These are phyloP conservation scores for Caranx ignobilis DNA, from an alignment of 2,113 vertebrate species.

Conservation along the genomic window DNA sequence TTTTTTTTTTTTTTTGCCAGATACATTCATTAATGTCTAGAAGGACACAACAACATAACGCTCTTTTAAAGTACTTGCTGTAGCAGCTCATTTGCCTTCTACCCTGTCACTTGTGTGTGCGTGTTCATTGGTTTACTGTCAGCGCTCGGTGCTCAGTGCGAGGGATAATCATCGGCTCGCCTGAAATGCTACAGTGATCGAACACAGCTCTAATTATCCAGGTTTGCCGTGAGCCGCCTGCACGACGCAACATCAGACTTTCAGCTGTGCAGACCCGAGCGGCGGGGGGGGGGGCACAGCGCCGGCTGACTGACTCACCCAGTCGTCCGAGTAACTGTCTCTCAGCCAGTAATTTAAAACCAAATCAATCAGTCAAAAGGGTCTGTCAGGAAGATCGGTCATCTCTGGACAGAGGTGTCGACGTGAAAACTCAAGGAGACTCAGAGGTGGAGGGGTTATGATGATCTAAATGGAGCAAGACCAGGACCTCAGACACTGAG, in stretches of 20 bases:
- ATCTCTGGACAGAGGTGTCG: constrained; percentile 18
- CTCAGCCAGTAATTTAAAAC: constrained; percentile 26
- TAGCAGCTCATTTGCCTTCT: constrained; percentile 6
- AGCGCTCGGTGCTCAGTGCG: not conserved
- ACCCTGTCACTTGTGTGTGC: constrained; percentile 28
- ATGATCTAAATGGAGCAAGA: not conserved
- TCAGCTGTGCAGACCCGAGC: constrained; percentile 46
- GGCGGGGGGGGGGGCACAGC: constrained; percentile 1
- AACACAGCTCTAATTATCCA: constrained; percentile 69
- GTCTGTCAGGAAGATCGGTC: constrained; percentile 18
- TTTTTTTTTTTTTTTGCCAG: constrained; percentile 5
- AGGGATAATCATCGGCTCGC: constrained; percentile 45
- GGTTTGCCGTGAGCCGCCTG: constrained; percentile 35
- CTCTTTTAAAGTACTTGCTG: constrained; percentile 11
- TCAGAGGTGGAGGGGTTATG: not conserved
- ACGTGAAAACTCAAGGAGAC: constrained; percentile 13
- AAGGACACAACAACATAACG: constrained; percentile 8
- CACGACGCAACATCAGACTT: constrained; percentile 19
- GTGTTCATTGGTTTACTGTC: constrained; percentile 29
- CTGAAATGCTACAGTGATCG: constrained; percentile 56
- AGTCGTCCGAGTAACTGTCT: constrained; percentile 26
- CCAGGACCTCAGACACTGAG: not conserved
- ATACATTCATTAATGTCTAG: not conserved
- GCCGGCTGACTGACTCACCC: constrained; percentile 27
- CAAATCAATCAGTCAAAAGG: not conserved